phyloP scores from a whole-genome alignment of 2,797 vertebrate species.

The Enteromius mattozi region DNA sequence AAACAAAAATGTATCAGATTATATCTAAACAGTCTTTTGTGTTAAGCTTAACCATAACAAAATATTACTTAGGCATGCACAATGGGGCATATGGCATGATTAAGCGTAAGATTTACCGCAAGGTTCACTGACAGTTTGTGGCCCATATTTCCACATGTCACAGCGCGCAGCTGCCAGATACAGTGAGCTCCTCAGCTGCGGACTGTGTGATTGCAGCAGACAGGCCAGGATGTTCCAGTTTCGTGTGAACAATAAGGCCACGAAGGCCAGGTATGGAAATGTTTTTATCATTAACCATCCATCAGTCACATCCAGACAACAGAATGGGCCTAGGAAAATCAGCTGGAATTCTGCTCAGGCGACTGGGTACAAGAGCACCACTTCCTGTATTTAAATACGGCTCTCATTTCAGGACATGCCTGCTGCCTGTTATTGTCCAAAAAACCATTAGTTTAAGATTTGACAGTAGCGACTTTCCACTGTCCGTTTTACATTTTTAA shows the following conservation, averaged over 20 bases:
- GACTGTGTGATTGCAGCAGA: conserved; percentile 50
- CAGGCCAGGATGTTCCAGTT: conserved; percentile 60
- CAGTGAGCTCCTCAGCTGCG: conserved; percentile 23
- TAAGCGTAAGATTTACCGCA: conserved; percentile 22
- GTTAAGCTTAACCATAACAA: conserved; percentile 9
- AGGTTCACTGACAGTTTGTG: conserved; percentile 35
- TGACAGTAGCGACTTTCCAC: neutral
- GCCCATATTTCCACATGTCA: conserved; percentile 47
- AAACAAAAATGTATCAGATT: neutral
- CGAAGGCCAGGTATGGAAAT: conserved; percentile 58
- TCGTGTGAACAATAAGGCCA: conserved; percentile 60
- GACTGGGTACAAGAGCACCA: conserved; percentile 38
- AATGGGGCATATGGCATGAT: conserved; percentile 31
- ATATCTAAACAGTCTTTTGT: neutral
- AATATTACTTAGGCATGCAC: conserved; percentile 23
- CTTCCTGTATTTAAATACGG: conserved; percentile 49
- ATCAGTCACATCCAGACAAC: conserved; percentile 53
- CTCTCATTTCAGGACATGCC: conserved; percentile 38
- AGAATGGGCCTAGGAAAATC: conserved; percentile 58
- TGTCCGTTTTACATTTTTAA: conserved; percentile 30
- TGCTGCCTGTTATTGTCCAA: conserved; percentile 35
- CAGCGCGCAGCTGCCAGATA: conserved; percentile 43
- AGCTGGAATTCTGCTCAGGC: conserved; percentile 45
- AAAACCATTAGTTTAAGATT: neutral
- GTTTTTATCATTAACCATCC: conserved; percentile 62